Base-by-base conservation (phyloP, 2,888 invertebrate genomes). In the Carpatolechia fugitivella region DNA sequence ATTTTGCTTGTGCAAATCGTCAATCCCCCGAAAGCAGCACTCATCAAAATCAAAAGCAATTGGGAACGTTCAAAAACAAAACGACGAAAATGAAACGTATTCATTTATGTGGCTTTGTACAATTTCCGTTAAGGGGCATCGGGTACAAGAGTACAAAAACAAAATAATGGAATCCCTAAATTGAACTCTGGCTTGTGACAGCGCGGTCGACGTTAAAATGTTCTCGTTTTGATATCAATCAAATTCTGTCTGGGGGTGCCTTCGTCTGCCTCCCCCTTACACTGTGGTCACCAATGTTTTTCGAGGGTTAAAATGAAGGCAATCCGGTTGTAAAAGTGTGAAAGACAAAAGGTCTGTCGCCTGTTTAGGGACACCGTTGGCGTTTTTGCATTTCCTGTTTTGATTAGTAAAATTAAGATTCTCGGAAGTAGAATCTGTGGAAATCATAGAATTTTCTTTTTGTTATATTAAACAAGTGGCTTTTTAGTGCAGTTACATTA, bases 181-280 rank as follows among this genome's bases (percentile, higher is more conserved):
- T 86, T 85, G 84, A 85, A 85, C 82, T 79, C 74, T 78, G 72
- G 72, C 76, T 72, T 47, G 47, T 74, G 82, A 78, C 80, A 76
- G 73, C 63, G 68, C 64, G 72, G 72, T 70, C 69, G 70, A 65
- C 69, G 70, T 65, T 71, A 66, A 74, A 72, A 71, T 61, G 74
- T 74, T 70, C 76, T 73, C 72, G 71, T 78, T 76, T 70, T 75
- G 68, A 69, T 70, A 85, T 85, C 85, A 82, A 82, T 85, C 85
- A 82, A 80, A 75, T 69, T 68, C 66, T 68, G 68, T 69, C 68
- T 66, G 63, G 62, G 68, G 71, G 24, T 44, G 44, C 29, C 29
- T 29, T 13, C 38, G 13, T 14, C 44, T 44, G n/a, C 29, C 18
- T n/a, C 24, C 44, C 44, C 24, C 29, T 44, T 44, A 24, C 6